These are phyloP conservation scores for Temnothorax unifasciatus DNA, from an alignment of 2,888 invertebrate genomes.

Conservation along the genomic window DNA sequence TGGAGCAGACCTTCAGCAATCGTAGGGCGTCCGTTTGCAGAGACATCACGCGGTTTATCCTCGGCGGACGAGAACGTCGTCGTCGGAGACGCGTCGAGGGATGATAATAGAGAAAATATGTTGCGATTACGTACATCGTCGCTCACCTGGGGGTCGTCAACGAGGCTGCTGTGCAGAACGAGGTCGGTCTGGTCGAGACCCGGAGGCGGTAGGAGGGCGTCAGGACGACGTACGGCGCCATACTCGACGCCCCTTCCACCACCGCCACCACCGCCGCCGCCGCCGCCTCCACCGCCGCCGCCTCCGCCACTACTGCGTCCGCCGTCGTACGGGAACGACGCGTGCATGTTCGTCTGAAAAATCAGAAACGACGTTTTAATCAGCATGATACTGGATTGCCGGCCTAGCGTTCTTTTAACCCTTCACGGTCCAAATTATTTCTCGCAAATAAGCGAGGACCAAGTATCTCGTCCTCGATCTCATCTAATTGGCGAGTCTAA, in stretches of 20 bases:
- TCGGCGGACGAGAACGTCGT: not conserved
- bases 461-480: not conserved
- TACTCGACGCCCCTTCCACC: slow-evolving; percentile 82
- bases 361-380: slow-evolving; percentile 61
- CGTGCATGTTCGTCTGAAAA: slow-evolving; percentile 87
- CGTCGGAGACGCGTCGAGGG: slow-evolving; percentile 13
- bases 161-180: slow-evolving; percentile 85
- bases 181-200: slow-evolving; percentile 85
- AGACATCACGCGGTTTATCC: not conserved
- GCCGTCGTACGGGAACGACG: slow-evolving; percentile 87
- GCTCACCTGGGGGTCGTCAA: slow-evolving; percentile 86
- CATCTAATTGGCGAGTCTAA: not conserved
- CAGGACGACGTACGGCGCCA: slow-evolving; percentile 84
- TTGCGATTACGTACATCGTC: slow-evolving; percentile 85
- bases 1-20: not conserved
- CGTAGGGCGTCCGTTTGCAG: not conserved
- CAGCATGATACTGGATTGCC: not conserved
- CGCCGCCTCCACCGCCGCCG: slow-evolving; percentile 82
- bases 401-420: not conserved
- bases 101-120: slow-evolving; percentile 77
- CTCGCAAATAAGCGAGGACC: not conserved
- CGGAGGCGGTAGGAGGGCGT: slow-evolving; percentile 84
- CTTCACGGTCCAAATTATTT: not conserved
- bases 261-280: slow-evolving; percentile 75
- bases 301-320: slow-evolving; percentile 85